These are phyloP conservation scores for Chelmon rostratus DNA, from an alignment of 2,797 vertebrate genomes.

Conservation along the genomic window DNA sequence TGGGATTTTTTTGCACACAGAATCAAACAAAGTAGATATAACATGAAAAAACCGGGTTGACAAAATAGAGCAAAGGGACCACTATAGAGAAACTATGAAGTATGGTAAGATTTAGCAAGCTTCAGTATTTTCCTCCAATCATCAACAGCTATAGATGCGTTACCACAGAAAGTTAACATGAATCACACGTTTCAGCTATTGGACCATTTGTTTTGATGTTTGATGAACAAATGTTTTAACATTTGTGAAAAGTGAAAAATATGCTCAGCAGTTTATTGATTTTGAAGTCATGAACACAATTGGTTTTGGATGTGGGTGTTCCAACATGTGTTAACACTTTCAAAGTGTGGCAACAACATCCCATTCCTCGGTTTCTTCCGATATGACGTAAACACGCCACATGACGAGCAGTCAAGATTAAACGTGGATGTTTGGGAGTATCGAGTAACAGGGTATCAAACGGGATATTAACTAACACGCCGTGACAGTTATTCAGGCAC, in stretches of 20 bases:
- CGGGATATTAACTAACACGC: constrained; percentile 26
- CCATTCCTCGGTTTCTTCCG: constrained; percentile 53
- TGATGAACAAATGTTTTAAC: background rate
- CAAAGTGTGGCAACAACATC: constrained; percentile 51
- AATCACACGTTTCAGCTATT: constrained; percentile 2
- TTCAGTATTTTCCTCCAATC: background rate
- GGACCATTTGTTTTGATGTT: constrained; percentile 1
- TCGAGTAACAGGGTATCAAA: constrained; percentile 33
- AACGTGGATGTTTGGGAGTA: constrained; percentile 32
- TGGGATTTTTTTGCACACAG: too few relatives aligned
- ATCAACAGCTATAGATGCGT: background rate
- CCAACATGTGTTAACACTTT: constrained; percentile 66
- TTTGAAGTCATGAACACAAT: constrained; percentile 38
- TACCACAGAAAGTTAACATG: background rate
- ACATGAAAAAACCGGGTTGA: background rate
- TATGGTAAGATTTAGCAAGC: constrained; percentile 5
- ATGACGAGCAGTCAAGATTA: constrained; percentile 36
- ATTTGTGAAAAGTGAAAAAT: constrained; percentile 17
- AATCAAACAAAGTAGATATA: background rate
- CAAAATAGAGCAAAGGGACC: background rate
- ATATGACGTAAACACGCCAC: constrained; percentile 52
- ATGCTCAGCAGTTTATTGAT: constrained; percentile 29
- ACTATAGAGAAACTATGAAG: background rate
- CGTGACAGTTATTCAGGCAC: constrained; percentile 25
- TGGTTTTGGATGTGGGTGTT: constrained; percentile 54